phyloP scores from a whole-genome alignment of 2,888 invertebrate genomes.

The Ichneumon xanthorius region DNA sequence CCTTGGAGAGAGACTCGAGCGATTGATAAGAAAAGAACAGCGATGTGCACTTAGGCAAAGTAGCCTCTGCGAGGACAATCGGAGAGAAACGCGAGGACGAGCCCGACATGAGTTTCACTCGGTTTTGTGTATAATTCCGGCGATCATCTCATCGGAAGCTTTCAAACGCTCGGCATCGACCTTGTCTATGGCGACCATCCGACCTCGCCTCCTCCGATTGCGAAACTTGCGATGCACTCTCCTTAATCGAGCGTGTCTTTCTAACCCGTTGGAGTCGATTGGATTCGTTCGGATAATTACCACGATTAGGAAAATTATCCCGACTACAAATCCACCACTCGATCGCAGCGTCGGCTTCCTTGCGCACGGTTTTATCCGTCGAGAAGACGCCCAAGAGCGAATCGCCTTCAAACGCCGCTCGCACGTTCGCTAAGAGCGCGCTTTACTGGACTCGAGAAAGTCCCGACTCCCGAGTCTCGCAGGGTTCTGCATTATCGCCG shows the following conservation, averaged over 20 bases:
- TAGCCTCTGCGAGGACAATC: neutral
- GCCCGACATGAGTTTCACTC: conserved; percentile 23
- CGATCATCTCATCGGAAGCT: conserved; percentile 18
- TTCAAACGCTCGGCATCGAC: conserved; percentile 61
- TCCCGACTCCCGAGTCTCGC: neutral
- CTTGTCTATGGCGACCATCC: conserved; percentile 32
- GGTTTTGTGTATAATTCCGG: conserved; percentile 12
- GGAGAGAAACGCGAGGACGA: conserved; percentile 18
- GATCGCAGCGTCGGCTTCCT: neutral
- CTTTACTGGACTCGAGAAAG: neutral
- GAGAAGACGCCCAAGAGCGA: neutral
- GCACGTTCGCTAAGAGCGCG: neutral
- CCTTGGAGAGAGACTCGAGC: conserved; percentile 60
- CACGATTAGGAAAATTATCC: conserved; percentile 44
- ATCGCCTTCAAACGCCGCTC: neutral
- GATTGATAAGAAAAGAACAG: conserved; percentile 77
- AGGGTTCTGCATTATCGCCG: conserved; percentile 50
- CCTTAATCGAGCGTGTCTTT: conserved; percentile 42
- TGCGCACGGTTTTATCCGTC: conserved; percentile 9
- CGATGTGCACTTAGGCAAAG: conserved; percentile 74
- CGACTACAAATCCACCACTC: conserved; percentile 24
- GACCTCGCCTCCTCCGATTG: conserved; percentile 62
- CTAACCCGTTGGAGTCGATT: conserved; percentile 37
- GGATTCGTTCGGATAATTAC: conserved; percentile 48
- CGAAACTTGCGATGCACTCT: conserved; percentile 58